Evolutionary conservation across 2,888 invertebrate genomes (phyloP).

Genomic region (Mesochorus sp.): DNA sequence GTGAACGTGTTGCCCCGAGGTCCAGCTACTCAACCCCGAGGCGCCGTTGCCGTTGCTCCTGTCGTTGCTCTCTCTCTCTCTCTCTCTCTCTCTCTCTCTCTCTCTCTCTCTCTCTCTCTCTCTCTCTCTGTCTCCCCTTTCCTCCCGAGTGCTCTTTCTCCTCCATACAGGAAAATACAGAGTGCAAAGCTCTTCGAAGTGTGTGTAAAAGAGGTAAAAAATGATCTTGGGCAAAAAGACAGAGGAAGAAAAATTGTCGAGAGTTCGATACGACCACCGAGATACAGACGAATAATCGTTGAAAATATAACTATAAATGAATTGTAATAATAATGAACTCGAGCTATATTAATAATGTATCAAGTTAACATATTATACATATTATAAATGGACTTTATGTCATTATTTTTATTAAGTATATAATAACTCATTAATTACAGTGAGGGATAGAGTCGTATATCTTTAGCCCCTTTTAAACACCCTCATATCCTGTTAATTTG

Average conservation of each 20-base stretch:
- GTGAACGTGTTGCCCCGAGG: slow-evolving; percentile 75
- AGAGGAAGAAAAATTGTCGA: slow-evolving; percentile 8
- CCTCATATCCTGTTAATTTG: too few species aligned
- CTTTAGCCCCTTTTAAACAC: too few species aligned
- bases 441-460: too few species aligned
- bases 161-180: slow-evolving; percentile 17
- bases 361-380: not conserved
- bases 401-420: slow-evolving; percentile 1
- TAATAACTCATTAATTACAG: not conserved
- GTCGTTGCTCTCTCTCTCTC: slow-evolving; percentile 38
- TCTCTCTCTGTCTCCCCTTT: not conserved
- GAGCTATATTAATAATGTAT: slow-evolving; percentile 8
- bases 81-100: not conserved
- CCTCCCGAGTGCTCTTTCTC: not conserved
- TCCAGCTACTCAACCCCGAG: slow-evolving; percentile 62
- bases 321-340: slow-evolving; percentile 26
- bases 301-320: slow-evolving; percentile 33
- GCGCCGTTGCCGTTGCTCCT: slow-evolving; percentile 50
- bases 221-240: not conserved
- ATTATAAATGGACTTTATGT: not conserved
- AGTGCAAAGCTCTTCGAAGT: slow-evolving; percentile 26
- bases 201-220: slow-evolving; percentile 1
- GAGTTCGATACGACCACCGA: slow-evolving; percentile 18
- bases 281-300: slow-evolving; percentile 39
- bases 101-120: not conserved